A percentile compares a stretch with the other conserved stretches of the same genome.
These are phyloP conservation scores for Leptoteleia sp. DNA, from an alignment of 1,140 invertebrate species.

Conservation along the genomic window DNA sequence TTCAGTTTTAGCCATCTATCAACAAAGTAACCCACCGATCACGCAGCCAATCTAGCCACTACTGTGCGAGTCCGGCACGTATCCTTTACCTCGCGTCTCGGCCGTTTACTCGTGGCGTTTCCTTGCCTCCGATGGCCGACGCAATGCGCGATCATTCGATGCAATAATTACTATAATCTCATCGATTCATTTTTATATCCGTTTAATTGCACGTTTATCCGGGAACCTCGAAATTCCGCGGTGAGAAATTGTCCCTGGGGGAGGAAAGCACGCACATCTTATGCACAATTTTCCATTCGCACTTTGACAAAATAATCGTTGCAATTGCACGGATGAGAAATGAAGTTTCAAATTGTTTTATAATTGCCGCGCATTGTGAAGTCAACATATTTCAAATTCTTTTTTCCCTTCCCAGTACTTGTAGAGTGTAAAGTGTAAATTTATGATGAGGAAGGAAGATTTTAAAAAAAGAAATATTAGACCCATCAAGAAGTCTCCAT, in stretches of 20 bases:
- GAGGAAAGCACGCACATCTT: conserved; percentile 2
- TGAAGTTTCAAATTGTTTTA: conserved; percentile 2
- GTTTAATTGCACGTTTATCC: conserved; percentile 43
- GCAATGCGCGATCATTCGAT: conserved; percentile 57
- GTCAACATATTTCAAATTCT: too few species aligned
- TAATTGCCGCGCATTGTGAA: too few species aligned
- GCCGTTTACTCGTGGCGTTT: conserved; percentile 32
- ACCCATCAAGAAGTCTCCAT: too few species aligned
- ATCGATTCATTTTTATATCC: conserved; percentile 44
- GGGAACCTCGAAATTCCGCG: conserved; percentile 50
- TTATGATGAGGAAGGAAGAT: too few species aligned
- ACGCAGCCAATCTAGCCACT: conserved; percentile 43
- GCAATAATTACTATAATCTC: conserved; percentile 66
- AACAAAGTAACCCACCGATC: conserved; percentile 58
- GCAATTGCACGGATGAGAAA: conserved; percentile 7
- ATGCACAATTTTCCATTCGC: conserved; percentile 15
- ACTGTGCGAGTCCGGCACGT: conserved; percentile 13
- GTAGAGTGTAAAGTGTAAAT: too few species aligned
- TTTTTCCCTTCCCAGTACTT: too few species aligned
- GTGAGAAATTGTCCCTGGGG: conserved; percentile 39
- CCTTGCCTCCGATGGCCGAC: conserved; percentile 44
- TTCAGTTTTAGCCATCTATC: conserved; percentile 58
- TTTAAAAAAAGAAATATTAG: too few species aligned
- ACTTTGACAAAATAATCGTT: conserved; percentile 41
- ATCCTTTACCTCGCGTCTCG: conserved; percentile 48